Evolutionary conservation across 92 coral and sea anemone species (phyloP), one percentile per base, ranked within the genome.

Genomic region (Bergia sp.): DNA sequence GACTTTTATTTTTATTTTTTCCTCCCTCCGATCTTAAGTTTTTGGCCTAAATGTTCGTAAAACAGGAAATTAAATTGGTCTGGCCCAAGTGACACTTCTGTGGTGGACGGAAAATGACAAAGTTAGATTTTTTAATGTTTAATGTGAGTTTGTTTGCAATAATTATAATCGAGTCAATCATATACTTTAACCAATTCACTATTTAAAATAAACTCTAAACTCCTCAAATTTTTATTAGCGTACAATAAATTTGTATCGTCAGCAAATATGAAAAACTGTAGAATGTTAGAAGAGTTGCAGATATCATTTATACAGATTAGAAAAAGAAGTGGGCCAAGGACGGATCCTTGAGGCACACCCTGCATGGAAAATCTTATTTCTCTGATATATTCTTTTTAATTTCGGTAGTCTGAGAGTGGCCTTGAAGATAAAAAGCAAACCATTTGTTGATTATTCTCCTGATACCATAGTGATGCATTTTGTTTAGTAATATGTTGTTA

Each of bases 131-230:
- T 29, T 85, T 81, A 36, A 88, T 84, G 58, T 89, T 82, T 89
- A 89, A 47, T 67, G 88, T 44, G 15, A 91, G 84, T 71, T 91
- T 91, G 55, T 91, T 91, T 40, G 82, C 91, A 49, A 82, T 75
- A 7, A 91, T n/a, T n/a, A n/a, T n/a, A n/a, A n/a, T n/a, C n/a
- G n/a, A n/a, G 88, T 92, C 94, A 91, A 23, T 61, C 57, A 71
- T 41, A 20, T n/a, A 91, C 69, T n/a, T 87, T 80, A 55, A 39
- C 18, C 74, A 91, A 55, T 83, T 91, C 79, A 18, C 37, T 23
- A 44, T 91, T 88, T 38, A 88, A 29, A 18, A 77, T 88, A 7
- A 47, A 65, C 69, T 91, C 91, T 53, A 88, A 74, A 16, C 15
- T 45, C 65, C 13, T 55, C 13, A 91, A 41, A 58, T 66, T 85